phyloP scores from a whole-genome alignment of 2,113 vertebrate genomes.

The Coptodon bakossiorum region DNA sequence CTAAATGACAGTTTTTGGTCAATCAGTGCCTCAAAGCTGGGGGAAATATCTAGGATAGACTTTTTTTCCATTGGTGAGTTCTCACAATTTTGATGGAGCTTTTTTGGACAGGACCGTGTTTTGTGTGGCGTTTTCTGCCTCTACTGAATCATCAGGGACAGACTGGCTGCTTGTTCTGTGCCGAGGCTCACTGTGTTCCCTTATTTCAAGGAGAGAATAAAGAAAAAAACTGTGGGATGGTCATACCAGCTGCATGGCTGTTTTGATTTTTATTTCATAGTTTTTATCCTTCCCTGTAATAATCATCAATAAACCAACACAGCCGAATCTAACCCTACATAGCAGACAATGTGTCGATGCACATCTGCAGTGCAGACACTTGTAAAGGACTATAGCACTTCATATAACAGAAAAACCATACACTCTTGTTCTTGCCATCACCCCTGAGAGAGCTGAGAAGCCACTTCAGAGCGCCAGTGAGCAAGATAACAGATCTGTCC shows the following conservation, averaged over 20 bases:
- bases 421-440: not conserved
- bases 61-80: not conserved
- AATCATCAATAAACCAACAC: not conserved
- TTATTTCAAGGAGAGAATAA: not conserved
- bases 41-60: not conserved
- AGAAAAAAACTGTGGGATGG: not conserved
- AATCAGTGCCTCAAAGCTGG: not conserved
- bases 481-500: conserved; percentile 33
- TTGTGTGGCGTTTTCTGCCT: not conserved
- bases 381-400: not conserved
- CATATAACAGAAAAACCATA: not conserved
- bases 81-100: not conserved
- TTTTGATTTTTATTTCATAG: not conserved
- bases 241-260: not conserved
- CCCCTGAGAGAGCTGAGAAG: not conserved
- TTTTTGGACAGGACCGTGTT: not conserved
- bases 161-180: not conserved
- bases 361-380: not conserved
- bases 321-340: not conserved
- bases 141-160: not conserved
- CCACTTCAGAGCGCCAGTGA: conserved; percentile 23
- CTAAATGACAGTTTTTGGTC: not conserved
- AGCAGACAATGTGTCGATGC: not conserved
- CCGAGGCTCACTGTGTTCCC: not conserved
- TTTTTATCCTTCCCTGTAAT: not conserved